phyloP scores from a whole-genome alignment of 2,797 vertebrate genomes.

The Heteromormyrus szaboi region DNA sequence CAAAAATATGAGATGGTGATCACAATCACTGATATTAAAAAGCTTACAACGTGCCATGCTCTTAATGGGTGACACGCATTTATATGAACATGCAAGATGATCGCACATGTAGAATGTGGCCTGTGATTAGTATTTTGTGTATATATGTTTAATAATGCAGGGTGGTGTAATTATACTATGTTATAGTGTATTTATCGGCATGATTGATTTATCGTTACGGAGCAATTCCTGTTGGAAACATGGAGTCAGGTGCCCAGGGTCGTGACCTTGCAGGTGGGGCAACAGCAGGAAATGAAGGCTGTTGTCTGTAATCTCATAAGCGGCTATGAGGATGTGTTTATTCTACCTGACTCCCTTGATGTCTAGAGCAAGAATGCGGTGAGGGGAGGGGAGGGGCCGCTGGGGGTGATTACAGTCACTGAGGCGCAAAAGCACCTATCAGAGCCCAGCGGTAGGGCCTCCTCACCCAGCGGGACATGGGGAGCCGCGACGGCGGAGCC shows the following conservation, averaged over 20 bases:
- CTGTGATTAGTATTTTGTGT: background rate
- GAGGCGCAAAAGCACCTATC: conserved; percentile 19
- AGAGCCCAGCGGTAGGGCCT: background rate
- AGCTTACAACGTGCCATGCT: background rate
- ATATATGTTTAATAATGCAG: background rate
- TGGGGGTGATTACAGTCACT: conserved; percentile 18
- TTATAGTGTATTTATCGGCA: background rate
- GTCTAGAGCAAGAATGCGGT: background rate
- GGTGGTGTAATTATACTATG: background rate
- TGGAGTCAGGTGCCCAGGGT: background rate
- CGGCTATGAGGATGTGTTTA: background rate
- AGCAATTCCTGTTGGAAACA: conserved; percentile 4
- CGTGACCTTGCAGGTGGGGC: background rate
- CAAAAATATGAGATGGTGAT: background rate
- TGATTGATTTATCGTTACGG: conserved; percentile 16
- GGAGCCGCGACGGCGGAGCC: background rate
- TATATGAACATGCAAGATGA: background rate
- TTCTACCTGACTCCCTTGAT: conserved; percentile 2
- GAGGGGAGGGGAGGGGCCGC: background rate
- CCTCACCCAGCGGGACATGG: background rate
- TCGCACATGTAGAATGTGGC: background rate
- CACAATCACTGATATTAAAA: background rate
- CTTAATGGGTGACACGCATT: background rate
- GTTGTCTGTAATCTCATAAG: conserved; percentile 9
- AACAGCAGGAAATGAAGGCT: background rate